Base-by-base conservation (phyloP, 2,888 invertebrate genomes). In the Phymatocera aterrima region DNA sequence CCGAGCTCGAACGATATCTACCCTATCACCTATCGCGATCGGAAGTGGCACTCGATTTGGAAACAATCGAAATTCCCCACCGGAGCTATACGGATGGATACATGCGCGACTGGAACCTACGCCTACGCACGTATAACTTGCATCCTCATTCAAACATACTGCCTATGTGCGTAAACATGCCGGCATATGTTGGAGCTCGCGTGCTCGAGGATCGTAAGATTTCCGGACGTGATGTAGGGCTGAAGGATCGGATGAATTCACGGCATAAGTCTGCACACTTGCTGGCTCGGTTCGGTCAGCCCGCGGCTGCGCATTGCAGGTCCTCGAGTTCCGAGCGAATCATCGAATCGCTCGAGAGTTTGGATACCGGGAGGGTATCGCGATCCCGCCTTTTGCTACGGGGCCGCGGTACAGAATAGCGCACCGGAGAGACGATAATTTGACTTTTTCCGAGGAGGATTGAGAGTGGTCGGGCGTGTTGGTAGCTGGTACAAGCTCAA, bases 151-250 rank as follows among this genome's bases (percentile, higher is more conserved):
- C 15, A 28, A 46, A 15, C 28, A 68, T 40, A n/a, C 0, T 15
- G 54, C 12, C 21, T 8, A 6, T 64, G 8, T 43, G n/a, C 43
- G 24, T 24, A 28, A 24, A 43, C 3, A 64, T 18, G 24, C n/a
- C 0, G 5, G 31, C n/a, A 48, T 72, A 18, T 10, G 24, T 40
- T 24, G 24, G 24, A 80, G 82, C 80, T 85, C 78, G 85, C 85
- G 83, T 85, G 85, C 81, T 83, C 68, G 79, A 79, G 65, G 82
- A 68, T 82, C 84, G 81, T 85, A 85, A 84, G 57, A 57, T 75
- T 75, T 57, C 57, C 54, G 75, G 24, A 24, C 37, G 40, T 31
- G 40, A 75, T 40, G 57, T 57, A 57, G 72, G 72, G 72, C 54
- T 72, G 72, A 31, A 72, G 51, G 51, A 37, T 34, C n/a, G 72